Conservation (phyloP, 2,797 vertebrate genomes). For the Semaprochilodus insignis region DNA sequence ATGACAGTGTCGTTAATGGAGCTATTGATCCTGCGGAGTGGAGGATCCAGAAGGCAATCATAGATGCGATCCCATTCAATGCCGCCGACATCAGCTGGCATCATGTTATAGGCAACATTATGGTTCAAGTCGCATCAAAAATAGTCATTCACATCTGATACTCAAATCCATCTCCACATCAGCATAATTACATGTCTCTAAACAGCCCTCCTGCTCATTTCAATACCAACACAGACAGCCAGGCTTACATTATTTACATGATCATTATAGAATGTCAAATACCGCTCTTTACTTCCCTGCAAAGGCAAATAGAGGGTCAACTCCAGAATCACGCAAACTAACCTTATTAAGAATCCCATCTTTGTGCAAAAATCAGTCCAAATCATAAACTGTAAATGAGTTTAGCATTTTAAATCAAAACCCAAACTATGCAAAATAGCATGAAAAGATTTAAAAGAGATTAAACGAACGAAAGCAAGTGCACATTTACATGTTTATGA, state of each 20-base stretch:
- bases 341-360: slow-evolving; percentile 34
- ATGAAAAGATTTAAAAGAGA: not conserved
- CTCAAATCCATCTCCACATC: slow-evolving; percentile 81
- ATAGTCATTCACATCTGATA: slow-evolving; percentile 86
- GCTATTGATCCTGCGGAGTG: slow-evolving; percentile 83
- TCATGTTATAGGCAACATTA: slow-evolving; percentile 77
- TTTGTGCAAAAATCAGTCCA: slow-evolving; percentile 3
- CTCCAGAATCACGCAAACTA: slow-evolving; percentile 44
- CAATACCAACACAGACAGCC: slow-evolving; percentile 75
- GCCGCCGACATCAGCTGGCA: slow-evolving; percentile 83
- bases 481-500: not conserved
- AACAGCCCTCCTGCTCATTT: slow-evolving; percentile 78
- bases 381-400: not conserved
- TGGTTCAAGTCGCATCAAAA: slow-evolving; percentile 83
- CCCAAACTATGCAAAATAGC: slow-evolving; percentile 10
- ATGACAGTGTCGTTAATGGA: slow-evolving; percentile 82
- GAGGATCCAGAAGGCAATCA: slow-evolving; percentile 86
- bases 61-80: slow-evolving; percentile 78
- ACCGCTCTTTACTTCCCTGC: slow-evolving; percentile 50
- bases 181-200: slow-evolving; percentile 79
- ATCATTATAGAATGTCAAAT: slow-evolving; percentile 59
- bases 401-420: not conserved
- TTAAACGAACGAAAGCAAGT: not conserved
- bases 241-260: slow-evolving; percentile 55
- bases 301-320: slow-evolving; percentile 57